phyloP scores from a whole-genome alignment of 2,888 invertebrate genomes.

The Allophyes oxyacanthae region DNA sequence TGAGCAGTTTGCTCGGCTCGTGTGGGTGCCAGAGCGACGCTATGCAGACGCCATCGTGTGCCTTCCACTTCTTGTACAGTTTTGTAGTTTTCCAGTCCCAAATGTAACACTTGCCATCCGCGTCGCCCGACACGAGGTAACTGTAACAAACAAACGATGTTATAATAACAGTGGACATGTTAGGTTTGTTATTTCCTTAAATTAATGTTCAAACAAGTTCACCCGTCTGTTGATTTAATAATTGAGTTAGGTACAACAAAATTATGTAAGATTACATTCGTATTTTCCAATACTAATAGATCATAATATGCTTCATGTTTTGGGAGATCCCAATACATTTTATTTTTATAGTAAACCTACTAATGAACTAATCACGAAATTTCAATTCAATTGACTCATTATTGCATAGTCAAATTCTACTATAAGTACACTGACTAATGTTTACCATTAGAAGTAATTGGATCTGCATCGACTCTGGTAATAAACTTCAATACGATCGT shows the following conservation, averaged over 20 bases:
- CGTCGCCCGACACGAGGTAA: slow-evolving; percentile 99
- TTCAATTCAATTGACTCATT: background rate
- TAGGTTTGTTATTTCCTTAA: slow-evolving; percentile 9
- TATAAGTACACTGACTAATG: background rate
- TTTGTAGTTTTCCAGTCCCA: slow-evolving; percentile 99
- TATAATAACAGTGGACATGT: slow-evolving; percentile 14
- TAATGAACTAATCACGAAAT: background rate
- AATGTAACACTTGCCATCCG: slow-evolving; percentile 99
- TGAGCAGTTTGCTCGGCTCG: slow-evolving; percentile 98
- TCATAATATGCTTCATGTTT: too few relatives aligned
- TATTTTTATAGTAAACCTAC: slow-evolving; percentile 1
- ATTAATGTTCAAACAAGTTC: slow-evolving; percentile 5
- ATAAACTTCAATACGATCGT: too few relatives aligned
- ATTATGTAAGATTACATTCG: background rate
- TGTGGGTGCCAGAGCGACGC: slow-evolving; percentile 99
- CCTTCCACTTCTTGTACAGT: slow-evolving; percentile 99
- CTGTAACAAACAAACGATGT: slow-evolving; percentile 87
- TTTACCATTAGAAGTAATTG: slow-evolving; percentile 11
- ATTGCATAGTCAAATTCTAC: slow-evolving; percentile 18
- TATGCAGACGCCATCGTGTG: slow-evolving; percentile 99
- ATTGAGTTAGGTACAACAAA: background rate
- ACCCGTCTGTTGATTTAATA: background rate
- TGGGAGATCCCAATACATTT: background rate
- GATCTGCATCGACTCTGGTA: too few relatives aligned
- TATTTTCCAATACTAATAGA: background rate